Evolutionary conservation across 1,140 invertebrate species (phyloP), one percentile per base, ranked within the genome.

Genomic region (Papilio polytes): DNA sequence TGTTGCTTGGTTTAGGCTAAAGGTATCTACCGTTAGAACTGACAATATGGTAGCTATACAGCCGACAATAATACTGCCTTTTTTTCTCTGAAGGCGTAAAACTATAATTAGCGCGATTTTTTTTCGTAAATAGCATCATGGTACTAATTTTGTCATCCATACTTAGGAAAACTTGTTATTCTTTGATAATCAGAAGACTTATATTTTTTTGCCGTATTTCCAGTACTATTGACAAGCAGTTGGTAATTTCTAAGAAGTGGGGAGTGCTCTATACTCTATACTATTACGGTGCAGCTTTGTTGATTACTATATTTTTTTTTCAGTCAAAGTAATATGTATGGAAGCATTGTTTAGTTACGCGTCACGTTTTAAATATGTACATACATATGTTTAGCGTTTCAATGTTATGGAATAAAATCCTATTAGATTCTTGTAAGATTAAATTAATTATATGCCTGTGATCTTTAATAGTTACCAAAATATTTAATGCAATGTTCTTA

Each of bases 11-110:
- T 74, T 83, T 80, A 73, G 80, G 20, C 79, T 80, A 79, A 79
- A 78, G 31, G 63, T 70, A 70, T 78, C 73, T 85, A 84, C 83
- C 83, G 84, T 87, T 85, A 82, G 81, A 46, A 77, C 83, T 81
- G 72, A 36, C 56, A 72, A 48, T 53, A n/a, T n/a, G n/a, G n/a
- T n/a, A 77, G 59, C 77, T 78, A 77, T 22, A 73, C 22, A 15
- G 26, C 15, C 22, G 22, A 72, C 18, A n/a, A 26, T 8, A 44
- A 15, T 3, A 31, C 26, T 13, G 12, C n/a, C 12, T 70, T 66
- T 63, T 70, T 70, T 36, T 26, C 12, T 63, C 9, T 26, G 20
- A 63, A 22, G 10, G 2, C 9, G n/a, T 20, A 20, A 20, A n/a
- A n/a, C 56, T 59, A 63, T 20, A 13, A 10, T 3, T 20, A 22